Evolutionary conservation across 2,888 invertebrate genomes (phyloP).

Genomic region (Chromoteleia sp.): DNA sequence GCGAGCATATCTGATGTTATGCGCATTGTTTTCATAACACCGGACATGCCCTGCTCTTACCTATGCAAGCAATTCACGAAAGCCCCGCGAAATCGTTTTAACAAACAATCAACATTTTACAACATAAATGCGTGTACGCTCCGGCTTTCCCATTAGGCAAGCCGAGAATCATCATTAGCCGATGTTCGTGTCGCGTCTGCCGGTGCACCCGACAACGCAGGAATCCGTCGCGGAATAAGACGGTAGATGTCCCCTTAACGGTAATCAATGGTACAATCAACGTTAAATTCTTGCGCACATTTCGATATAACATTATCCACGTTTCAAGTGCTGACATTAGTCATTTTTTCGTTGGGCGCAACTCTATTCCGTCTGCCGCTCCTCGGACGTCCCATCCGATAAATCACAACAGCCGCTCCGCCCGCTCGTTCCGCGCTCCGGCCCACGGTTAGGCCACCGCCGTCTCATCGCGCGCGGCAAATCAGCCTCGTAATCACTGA

Average conservation of each 20-base stretch:
- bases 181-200: constrained; percentile 15
- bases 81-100: too few species aligned
- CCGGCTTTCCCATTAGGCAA: constrained; percentile 14
- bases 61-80: too few species aligned
- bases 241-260: constrained; percentile 60
- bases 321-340: constrained; percentile 59
- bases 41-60: too few species aligned
- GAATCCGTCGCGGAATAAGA: constrained; percentile 47
- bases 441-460: constrained; percentile 81
- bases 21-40: too few species aligned
- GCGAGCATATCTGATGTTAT: too few species aligned
- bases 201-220: constrained; percentile 17
- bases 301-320: constrained; percentile 64
- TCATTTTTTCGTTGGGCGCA: constrained; percentile 43
- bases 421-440: constrained; percentile 75
- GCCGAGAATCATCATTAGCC: constrained; percentile 4
- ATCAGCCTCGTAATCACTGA: constrained; percentile 85
- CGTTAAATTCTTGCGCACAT: constrained; percentile 54
- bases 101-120: too few species aligned
- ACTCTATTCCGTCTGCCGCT: constrained; percentile 68
- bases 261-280: constrained; percentile 66
- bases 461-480: constrained; percentile 85
- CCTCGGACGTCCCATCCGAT: constrained; percentile 69
- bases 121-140: too few species aligned
- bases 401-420: constrained; percentile 69